Evolutionary conservation across 1,140 invertebrate genomes (phyloP).

Genomic region (Cotesia chilonis): DNA sequence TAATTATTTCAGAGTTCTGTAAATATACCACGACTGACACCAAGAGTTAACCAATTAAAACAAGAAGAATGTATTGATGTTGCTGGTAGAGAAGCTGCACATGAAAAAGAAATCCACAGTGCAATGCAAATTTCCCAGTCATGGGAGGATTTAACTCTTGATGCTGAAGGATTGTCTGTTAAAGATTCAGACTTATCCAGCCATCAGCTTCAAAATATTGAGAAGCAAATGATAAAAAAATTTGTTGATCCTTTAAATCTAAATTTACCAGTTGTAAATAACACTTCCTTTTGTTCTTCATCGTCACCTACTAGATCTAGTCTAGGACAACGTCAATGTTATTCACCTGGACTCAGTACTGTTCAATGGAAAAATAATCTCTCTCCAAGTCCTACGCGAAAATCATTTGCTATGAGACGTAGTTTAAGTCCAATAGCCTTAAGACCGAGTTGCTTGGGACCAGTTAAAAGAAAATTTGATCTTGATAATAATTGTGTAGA

Average conservation of each 20-base stretch:
- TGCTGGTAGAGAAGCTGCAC: constrained; percentile 83
- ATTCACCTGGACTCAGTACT: constrained; percentile 72
- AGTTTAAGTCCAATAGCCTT: constrained; percentile 86
- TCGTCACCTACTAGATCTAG: constrained; percentile 73
- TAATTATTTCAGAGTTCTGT: constrained; percentile 58
- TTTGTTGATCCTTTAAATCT: constrained; percentile 61
- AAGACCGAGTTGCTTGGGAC: constrained; percentile 69
- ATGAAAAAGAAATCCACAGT: constrained; percentile 86
- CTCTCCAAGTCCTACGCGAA: constrained; percentile 84
- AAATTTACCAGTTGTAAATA: constrained; percentile 56
- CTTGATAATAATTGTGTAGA: constrained; percentile 70
- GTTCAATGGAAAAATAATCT: constrained; percentile 69
- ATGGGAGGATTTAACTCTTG: constrained; percentile 85
- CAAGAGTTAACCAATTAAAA: constrained; percentile 84
- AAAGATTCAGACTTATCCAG: constrained; percentile 61
- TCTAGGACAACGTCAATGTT: constrained; percentile 70
- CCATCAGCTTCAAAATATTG: constrained; percentile 56
- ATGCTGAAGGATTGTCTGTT: constrained; percentile 68
- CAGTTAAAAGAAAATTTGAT: constrained; percentile 83
- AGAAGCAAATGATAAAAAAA: constrained; percentile 57
- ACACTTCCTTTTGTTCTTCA: constrained; percentile 68
- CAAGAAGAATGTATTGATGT: constrained; percentile 88
- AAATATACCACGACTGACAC: constrained; percentile 75
- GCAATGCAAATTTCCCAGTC: constrained; percentile 91
- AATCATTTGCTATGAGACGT: constrained; percentile 78